Conservation (phyloP, 1,140 invertebrate genomes). For the Lordiphosa collinella region DNA sequence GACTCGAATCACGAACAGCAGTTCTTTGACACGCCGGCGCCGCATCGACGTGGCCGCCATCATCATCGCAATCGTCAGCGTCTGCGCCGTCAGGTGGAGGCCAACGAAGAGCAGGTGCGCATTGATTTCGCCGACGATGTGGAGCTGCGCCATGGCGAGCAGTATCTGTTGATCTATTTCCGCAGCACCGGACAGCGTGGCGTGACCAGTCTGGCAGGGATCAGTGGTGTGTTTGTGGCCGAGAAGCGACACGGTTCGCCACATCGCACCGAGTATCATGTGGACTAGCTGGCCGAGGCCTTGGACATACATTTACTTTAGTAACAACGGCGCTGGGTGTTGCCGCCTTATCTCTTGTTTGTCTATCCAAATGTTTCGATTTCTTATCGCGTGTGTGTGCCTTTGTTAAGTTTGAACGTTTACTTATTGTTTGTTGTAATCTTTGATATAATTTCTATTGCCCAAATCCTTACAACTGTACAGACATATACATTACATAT, state of each 20-base stretch:
- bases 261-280: conserved; percentile 60
- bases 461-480: neutral
- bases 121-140: conserved; percentile 75
- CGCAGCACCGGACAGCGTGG: conserved; percentile 71
- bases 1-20: conserved; percentile 71
- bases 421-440: neutral
- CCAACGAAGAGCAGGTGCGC: conserved; percentile 64
- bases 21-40: conserved; percentile 47
- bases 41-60: conserved; percentile 33
- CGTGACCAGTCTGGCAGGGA: conserved; percentile 68
- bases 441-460: neutral
- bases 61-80: conserved; percentile 63
- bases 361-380: neutral
- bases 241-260: conserved; percentile 61
- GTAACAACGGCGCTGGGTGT: conserved; percentile 1
- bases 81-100: conserved; percentile 48
- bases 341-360: neutral
- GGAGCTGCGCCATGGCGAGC: conserved; percentile 64
- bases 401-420: conserved; percentile 31
- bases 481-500: neutral
- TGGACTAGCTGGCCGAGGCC: conserved; percentile 60
- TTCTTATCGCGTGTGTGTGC: conserved; percentile 10
- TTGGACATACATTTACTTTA: conserved; percentile 56
- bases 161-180: conserved; percentile 72
- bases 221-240: conserved; percentile 60